Conservation (phyloP, 2,113 vertebrate genomes). For the Mellivora capensis region DNA sequence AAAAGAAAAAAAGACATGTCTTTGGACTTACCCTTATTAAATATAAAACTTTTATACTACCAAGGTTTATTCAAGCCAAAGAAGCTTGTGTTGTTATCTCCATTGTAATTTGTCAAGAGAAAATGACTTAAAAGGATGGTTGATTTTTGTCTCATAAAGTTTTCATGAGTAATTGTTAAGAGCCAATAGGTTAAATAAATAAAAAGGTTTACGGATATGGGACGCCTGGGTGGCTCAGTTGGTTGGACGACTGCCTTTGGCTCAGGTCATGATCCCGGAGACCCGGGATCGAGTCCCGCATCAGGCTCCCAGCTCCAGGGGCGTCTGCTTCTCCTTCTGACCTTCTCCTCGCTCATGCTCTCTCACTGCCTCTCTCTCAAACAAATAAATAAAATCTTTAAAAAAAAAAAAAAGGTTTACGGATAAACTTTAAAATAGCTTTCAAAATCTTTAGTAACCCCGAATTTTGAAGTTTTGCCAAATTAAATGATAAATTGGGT, state of each 20-base stretch:
- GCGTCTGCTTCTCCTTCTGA: no score
- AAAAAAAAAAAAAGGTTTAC: neutral
- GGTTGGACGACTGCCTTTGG: no score
- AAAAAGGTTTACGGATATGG: neutral
- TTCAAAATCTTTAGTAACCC: neutral
- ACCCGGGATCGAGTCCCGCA: no score
- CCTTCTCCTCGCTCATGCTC: no score
- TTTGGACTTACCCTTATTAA: neutral
- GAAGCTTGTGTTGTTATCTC: neutral
- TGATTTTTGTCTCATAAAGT: neutral
- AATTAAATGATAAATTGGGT: neutral
- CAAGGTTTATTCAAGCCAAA: neutral
- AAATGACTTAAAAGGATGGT: neutral
- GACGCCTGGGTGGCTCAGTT: no score
- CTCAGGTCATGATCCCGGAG: no score
- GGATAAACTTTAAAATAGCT: neutral
- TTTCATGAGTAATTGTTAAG: neutral
- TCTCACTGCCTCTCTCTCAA: no score
- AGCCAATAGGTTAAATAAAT: neutral
- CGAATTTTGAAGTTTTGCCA: neutral
- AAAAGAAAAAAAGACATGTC: neutral
- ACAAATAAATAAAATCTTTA: no score
- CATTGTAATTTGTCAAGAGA: neutral
- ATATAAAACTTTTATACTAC: neutral
- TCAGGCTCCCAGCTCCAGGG: no score